phyloP scores from a whole-genome alignment of 2,888 invertebrate species.

The Euplagia quadripunctaria region DNA sequence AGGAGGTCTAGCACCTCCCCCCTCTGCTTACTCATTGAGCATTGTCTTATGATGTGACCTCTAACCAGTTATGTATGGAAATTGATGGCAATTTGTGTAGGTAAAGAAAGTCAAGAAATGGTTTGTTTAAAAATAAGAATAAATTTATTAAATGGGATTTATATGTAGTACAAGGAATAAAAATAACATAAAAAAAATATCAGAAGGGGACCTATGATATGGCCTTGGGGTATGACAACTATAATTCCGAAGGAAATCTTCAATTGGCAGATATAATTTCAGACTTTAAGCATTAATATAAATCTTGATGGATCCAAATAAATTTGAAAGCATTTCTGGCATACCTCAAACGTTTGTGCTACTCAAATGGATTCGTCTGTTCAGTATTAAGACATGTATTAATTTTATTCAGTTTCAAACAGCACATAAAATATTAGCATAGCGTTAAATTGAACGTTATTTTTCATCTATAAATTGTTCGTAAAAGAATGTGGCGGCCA shows the following conservation, averaged over 20 bases:
- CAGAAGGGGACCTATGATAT: background rate
- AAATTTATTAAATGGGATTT: background rate
- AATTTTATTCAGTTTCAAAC: conserved; percentile 18
- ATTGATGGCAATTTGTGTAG: conserved; percentile 26
- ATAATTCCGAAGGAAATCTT: conserved; percentile 1
- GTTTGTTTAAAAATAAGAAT: background rate
- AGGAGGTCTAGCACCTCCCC: conserved; percentile 54
- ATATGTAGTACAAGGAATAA: background rate
- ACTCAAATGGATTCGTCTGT: conserved; percentile 14
- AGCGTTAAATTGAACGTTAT: conserved; percentile 50
- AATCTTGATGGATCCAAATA: conserved; percentile 18
- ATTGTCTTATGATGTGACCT: conserved; percentile 83
- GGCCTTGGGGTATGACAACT: conserved; percentile 3
- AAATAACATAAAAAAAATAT: background rate
- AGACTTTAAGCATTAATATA: conserved; percentile 16
- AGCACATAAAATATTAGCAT: conserved; percentile 29
- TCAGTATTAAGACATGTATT: conserved; percentile 16
- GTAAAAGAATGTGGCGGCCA: conserved; percentile 81
- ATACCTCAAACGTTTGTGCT: conserved; percentile 27
- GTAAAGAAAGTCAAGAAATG: conserved; percentile 15
- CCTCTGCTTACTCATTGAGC: conserved; percentile 75
- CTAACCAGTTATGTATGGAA: conserved; percentile 54
- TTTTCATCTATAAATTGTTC: conserved; percentile 63
- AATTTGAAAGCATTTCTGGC: conserved; percentile 26
- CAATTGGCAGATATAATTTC: conserved; percentile 11